Percentiles rank a stretch among this genome's conserved stretches.
Conservation (phyloP, 2,113 vertebrate genomes). For the Catharus minimus region DNA sequence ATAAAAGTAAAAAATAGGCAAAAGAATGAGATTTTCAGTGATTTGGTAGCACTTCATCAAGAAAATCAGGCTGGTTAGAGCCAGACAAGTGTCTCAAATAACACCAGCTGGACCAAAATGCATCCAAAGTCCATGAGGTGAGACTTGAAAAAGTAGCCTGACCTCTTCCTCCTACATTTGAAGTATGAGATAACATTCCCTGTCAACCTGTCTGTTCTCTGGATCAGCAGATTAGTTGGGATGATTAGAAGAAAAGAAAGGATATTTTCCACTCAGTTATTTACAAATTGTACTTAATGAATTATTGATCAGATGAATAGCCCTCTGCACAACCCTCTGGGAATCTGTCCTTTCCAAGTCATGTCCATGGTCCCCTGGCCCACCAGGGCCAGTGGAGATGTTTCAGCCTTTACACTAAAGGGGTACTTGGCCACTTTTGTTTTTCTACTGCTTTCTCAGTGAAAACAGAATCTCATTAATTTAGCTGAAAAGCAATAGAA, state of each 20-base stretch:
- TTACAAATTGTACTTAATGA: conserved; percentile 39
- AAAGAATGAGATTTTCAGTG: neutral
- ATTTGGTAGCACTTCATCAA: neutral
- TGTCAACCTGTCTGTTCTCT: neutral
- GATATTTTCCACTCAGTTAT: conserved; percentile 45
- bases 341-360: neutral
- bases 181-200: neutral
- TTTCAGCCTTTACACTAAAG: neutral
- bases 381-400: neutral
- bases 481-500: neutral
- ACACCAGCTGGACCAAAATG: neutral
- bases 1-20: no score
- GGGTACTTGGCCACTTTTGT: neutral
- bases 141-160: neutral
- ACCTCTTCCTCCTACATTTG: neutral
- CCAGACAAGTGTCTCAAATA: neutral
- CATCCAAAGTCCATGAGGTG: neutral
- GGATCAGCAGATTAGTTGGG: conserved; percentile 43
- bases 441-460: neutral
- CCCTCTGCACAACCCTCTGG: neutral
- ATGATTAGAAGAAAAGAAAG: conserved; percentile 37
- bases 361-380: neutral
- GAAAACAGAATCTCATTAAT: neutral
- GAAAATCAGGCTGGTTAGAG: neutral
- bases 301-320: conserved; percentile 23